Percentiles rank a stretch among this genome's conserved stretches.
Conservation (phyloP, 2,797 vertebrate genomes). For the Oryzias dopingdopingensis region DNA sequence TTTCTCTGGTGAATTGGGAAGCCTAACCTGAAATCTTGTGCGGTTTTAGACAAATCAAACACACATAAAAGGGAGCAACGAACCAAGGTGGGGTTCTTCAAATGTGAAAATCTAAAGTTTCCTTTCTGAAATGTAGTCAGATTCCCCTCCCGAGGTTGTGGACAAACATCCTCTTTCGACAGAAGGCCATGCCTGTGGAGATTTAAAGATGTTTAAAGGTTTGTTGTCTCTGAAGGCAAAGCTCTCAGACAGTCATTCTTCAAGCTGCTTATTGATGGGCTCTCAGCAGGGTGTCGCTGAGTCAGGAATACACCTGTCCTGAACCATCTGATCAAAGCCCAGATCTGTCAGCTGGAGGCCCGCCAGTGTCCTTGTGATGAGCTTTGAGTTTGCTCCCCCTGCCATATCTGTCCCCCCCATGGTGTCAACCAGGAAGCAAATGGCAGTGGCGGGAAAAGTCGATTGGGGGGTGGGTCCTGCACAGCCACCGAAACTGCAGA, state of each 20-base stretch:
- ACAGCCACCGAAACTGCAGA: slow-evolving; percentile 30
- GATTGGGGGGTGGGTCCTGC: slow-evolving; percentile 20
- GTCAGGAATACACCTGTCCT: slow-evolving; percentile 59
- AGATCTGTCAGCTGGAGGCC: slow-evolving; percentile 44
- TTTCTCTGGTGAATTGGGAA: slow-evolving; percentile 25
- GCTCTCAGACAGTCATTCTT: slow-evolving; percentile 39
- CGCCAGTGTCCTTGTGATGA: slow-evolving; percentile 31
- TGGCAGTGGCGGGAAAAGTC: slow-evolving; percentile 19
- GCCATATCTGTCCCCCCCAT: slow-evolving; percentile 33
- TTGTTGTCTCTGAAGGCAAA: slow-evolving; percentile 33
- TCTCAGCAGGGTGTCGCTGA: slow-evolving; percentile 52
- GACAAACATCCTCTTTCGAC: slow-evolving; percentile 29
- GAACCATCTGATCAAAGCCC: slow-evolving; percentile 63
- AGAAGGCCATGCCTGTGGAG: slow-evolving; percentile 23
- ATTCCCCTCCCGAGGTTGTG: slow-evolving; percentile 13
- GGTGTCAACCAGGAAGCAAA: slow-evolving; percentile 21
- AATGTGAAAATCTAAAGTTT: slow-evolving; percentile 31
- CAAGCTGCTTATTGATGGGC: slow-evolving; percentile 46
- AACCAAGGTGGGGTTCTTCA: slow-evolving; percentile 27
- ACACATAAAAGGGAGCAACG: slow-evolving; percentile 27
- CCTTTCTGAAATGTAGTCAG: slow-evolving; percentile 20
- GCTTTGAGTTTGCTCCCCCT: slow-evolving; percentile 21
- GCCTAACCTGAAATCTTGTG: slow-evolving; percentile 32
- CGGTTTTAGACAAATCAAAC: slow-evolving; percentile 39
- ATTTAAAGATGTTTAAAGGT: slow-evolving; percentile 31